Evolutionary conservation across 2,113 vertebrate species (phyloP), one percentile per base, ranked within the genome.

Genomic region (Microcebus tavaratra): DNA sequence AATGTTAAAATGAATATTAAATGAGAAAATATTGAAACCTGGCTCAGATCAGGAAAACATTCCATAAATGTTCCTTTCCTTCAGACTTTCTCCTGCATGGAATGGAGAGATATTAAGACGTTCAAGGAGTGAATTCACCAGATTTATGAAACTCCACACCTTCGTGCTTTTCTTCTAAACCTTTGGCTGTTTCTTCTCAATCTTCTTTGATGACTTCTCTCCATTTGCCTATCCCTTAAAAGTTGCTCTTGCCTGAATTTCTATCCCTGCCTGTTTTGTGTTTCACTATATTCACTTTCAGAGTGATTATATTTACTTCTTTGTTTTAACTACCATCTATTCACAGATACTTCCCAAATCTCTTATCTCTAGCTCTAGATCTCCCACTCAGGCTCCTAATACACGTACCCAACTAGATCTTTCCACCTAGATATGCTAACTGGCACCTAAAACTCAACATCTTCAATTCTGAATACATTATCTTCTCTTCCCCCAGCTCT

Each of bases 1-100:
- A 92, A n/a, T 73, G 31, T 23, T 67, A 48, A 73, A 95, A 70
- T 84, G 63, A 79, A 70, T 70, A 79, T 45, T 70, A 89, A 93
- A 84, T 79, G 29, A 84, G 50, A 78, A 89, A 89, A 84, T 39
- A 63, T 53, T 89, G 76, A 89, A 70, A 42, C 34, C 4, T 75
- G 68, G 36, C 31, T 34, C 20, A 83, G 4, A 76, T 67, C 13
- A 82, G 39, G n/a, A 75, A 84, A 93, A 29, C 8, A 84, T 39
- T 21, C 15, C 50, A 59, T 88, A 92, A 87, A 55, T 39, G 6
- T 86, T 53, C n/a, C 36, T 45, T 88, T 88, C 53, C 86, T 88
- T 75, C 29, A 45, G 39, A 75, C 20, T 34, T 61, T 59, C 55
- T 88, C 70, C 36, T 88, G 55, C 48, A 87, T 17, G 31, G 39